phyloP scores from a whole-genome alignment of 2,797 vertebrate species.

The Intellagama lesueurii region DNA sequence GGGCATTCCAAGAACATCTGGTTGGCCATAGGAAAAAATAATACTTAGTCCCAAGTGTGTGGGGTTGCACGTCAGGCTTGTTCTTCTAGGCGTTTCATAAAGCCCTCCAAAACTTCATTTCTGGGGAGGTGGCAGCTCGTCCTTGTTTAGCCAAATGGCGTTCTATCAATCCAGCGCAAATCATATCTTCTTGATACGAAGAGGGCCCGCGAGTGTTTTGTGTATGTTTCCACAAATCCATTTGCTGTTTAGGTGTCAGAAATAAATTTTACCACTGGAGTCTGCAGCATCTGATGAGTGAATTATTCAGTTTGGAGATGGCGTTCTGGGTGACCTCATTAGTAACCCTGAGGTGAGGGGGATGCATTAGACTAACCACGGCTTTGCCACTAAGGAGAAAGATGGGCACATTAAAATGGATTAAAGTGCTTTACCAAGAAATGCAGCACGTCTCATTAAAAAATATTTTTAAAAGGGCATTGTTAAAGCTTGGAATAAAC shows the following conservation, averaged over 20 bases:
- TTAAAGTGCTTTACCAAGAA: conserved; percentile 89
- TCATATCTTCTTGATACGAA: background rate
- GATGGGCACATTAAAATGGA: conserved; percentile 84
- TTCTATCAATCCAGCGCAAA: conserved; percentile 11
- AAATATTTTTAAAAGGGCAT: conserved; percentile 49
- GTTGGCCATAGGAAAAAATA: too few species aligned
- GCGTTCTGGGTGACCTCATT: conserved; percentile 85
- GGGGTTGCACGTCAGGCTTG: background rate
- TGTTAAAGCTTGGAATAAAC: conserved; percentile 80
- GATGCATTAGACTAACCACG: conserved; percentile 87
- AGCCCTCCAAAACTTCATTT: conserved; percentile 14
- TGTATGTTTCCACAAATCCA: conserved; percentile 74
- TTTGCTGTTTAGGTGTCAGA: conserved; percentile 84
- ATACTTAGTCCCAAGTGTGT: too few species aligned
- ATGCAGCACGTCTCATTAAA: conserved; percentile 76
- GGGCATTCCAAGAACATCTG: too few species aligned
- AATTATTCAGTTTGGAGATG: conserved; percentile 87
- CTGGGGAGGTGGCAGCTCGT: conserved; percentile 48
- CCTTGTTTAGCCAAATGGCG: conserved; percentile 33
- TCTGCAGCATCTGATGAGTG: conserved; percentile 86
- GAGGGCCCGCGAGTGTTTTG: fast-evolving
- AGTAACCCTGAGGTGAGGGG: conserved; percentile 87
- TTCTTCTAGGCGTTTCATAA: background rate
- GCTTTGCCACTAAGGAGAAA: conserved; percentile 80
- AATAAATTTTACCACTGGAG: conserved; percentile 87